phyloP scores from a whole-genome alignment of 2,113 vertebrate species.

The Suncus etruscus region DNA sequence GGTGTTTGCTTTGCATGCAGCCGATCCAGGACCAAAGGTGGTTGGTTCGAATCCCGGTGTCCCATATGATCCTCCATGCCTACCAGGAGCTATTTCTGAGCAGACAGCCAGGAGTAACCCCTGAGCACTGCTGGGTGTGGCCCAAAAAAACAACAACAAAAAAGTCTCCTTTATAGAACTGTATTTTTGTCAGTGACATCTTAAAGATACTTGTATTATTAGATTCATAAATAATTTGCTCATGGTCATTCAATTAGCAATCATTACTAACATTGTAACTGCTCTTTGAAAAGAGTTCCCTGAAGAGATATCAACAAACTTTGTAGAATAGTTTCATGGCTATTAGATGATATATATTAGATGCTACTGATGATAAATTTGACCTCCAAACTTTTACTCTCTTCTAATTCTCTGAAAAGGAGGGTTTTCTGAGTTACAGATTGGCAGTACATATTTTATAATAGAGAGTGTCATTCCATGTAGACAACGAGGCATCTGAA shows the following conservation, averaged over 20 bases:
- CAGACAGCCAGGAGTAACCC: too few relatives aligned
- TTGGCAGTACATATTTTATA: background rate
- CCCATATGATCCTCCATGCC: too few relatives aligned
- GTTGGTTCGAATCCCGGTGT: too few relatives aligned
- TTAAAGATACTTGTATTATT: conserved; percentile 38
- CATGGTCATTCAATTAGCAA: conserved; percentile 54
- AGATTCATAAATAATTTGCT: background rate
- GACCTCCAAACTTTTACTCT: conserved; percentile 18
- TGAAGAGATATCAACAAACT: conserved; percentile 40
- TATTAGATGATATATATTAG: background rate
- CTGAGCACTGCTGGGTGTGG: too few relatives aligned
- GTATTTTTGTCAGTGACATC: conserved; percentile 21
- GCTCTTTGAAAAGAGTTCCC: conserved; percentile 36
- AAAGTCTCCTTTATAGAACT: background rate
- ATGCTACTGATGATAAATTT: background rate
- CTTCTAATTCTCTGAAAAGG: background rate
- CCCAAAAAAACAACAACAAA: too few relatives aligned
- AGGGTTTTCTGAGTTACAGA: background rate
- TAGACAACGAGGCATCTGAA: conserved; percentile 16
- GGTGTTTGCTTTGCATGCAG: too few relatives aligned
- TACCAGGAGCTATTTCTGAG: too few relatives aligned
- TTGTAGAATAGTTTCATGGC: background rate
- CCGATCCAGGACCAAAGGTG: too few relatives aligned
- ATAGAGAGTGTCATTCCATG: background rate
- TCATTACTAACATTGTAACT: background rate